Percentiles rank a stretch among this genome's conserved stretches.
These are phyloP conservation scores for Balearica regulorum DNA, from an alignment of 2,797 vertebrate genomes.

Conservation along the genomic window DNA sequence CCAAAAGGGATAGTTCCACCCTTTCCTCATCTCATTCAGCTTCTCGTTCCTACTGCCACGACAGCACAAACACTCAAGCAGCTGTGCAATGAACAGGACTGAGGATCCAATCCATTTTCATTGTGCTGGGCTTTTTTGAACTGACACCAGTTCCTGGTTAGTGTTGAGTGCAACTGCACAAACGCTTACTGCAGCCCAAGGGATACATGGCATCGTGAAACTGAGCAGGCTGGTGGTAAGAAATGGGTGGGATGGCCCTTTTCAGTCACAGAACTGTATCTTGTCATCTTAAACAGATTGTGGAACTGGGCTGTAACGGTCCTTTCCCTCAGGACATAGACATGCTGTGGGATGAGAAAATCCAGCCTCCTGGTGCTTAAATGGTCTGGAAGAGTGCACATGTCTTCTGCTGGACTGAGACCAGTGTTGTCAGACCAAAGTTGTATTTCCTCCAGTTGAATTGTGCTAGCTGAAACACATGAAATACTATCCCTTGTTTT, in stretches of 20 bases:
- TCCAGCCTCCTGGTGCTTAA: background rate
- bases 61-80: background rate
- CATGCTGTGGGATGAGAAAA: background rate
- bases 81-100: background rate
- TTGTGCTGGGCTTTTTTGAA: background rate
- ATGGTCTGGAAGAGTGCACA: background rate
- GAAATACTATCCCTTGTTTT: background rate
- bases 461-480: background rate
- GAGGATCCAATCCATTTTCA: background rate
- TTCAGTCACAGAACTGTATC: background rate
- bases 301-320: background rate
- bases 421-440: background rate
- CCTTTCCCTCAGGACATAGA: background rate
- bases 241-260: background rate
- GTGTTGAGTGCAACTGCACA: background rate
- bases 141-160: background rate
- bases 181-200: background rate
- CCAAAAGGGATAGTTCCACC: background rate
- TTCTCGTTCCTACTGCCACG: rapidly evolving
- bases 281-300: background rate
- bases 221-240: background rate
- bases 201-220: background rate
- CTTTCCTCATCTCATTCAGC: background rate
- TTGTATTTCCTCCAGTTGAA: background rate
- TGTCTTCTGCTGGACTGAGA: background rate